Base-by-base conservation (phyloP, 2,113 vertebrate genomes). In the Ammodytes marinus region DNA sequence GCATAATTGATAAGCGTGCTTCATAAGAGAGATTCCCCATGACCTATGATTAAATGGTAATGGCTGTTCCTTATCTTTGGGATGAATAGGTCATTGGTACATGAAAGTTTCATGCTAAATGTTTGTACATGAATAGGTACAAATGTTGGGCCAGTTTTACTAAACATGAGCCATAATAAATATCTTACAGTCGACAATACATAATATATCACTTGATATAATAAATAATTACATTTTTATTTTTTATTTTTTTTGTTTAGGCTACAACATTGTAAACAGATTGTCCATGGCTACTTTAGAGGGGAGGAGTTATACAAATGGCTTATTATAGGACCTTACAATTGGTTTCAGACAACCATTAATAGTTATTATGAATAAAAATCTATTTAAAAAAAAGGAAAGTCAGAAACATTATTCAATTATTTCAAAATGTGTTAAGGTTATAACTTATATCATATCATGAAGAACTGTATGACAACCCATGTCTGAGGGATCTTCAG, bases 81-180 rank as follows among this genome's bases (percentile, higher is more conserved):
- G 64, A 42, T 61, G 19, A 57, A 9, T 42, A 58, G 69, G 40
- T 69, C 50, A 64, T 49, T 19, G 27, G 46, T 5, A 7, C 10
- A 74, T 77, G 10, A 61, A 67, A 63, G 6, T 58, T 72, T 77
- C 19, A 69, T 69, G 61, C 3, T 37, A 3, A 27, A 69, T 70
- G 45, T 73, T 57, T 27, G 49, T 4, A 17, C 63, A 85, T 77
- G 19, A 80, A 55, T 47, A 70, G 8, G 19, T 71, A 66, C 80
- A 66, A 46, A 63, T 35, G 60, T 61, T 35, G 52, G 14, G 12
- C 14, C n/a, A 3, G 55, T 63, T 59, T 64, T 67, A 63, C 49
- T 64, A 42, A 52, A 50, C 35, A 61, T 7, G 45, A 13, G 2
- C 52, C 12, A 55, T 19, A 69, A 55, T 70, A 54, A 47, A 66